Base-by-base conservation (phyloP, 2,797 vertebrate species). In the Danionella dracula region DNA sequence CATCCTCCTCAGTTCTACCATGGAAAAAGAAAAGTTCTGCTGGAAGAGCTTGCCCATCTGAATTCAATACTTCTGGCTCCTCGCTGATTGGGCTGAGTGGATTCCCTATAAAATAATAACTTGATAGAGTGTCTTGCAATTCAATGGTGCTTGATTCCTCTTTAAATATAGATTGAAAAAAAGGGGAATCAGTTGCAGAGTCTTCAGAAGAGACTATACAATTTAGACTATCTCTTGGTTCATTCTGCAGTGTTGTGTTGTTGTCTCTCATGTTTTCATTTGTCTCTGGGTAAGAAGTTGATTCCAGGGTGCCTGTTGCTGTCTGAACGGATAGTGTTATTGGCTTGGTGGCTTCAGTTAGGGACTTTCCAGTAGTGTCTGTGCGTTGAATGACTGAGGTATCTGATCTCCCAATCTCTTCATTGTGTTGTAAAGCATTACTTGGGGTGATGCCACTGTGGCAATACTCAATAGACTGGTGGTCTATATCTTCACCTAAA, bases 101-200 rank as follows among this genome's bases (percentile, higher is more conserved):
- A 62, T 41, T 19, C 19, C 15, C 15, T 1, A 0, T 48, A 12
- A 64, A 19, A 55, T 32, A 11, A 5, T 20, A 32, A 15, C 15
- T 71, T 1, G 12, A 64, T 0, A 85, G 85, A 64, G 89, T 86
- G 2, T 81, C 84, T 31, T 85, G 86, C 0, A 76, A 71, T 1
- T 2, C 46, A 49, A 4, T 50, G 4, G 6, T 10, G 16, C 65
- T 73, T 0, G 31, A 68, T 8, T 1, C 44, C 41, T 15, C 41
- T 60, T 17, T 48, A 23, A 1, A 51, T 4, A 44, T n/a, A 17
- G 53, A 60, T 2, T 84, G 78, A 16, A 84, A 83, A 8, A 80
- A 84, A 42, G 79, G 51, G 63, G 80, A 53, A 55, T 59, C 17
- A 5, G 34, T 17, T 35, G 62, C 8, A 29, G 54, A 53, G 6